Conservation (phyloP, 2,113 vertebrate genomes). For the Stictonetta naevosa region DNA sequence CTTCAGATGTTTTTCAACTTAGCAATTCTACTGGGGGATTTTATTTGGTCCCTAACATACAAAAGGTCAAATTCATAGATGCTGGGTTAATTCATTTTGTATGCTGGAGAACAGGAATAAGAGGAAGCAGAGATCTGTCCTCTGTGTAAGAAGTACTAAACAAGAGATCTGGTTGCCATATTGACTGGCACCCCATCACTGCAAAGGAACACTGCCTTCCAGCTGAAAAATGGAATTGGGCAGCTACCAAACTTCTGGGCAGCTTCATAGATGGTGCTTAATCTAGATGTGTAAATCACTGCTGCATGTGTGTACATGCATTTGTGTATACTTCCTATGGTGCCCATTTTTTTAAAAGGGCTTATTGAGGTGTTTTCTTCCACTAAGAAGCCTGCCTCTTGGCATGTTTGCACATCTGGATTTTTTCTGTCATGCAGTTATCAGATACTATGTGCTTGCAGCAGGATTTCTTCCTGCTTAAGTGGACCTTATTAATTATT, state of each 20-base stretch:
- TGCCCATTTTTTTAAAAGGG: not conserved
- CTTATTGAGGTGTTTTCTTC: not conserved
- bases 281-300: not conserved
- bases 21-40: not conserved
- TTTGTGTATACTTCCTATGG: not conserved
- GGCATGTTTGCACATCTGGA: slow-evolving; percentile 22
- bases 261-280: not conserved
- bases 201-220: not conserved
- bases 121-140: not conserved
- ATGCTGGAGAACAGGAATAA: not conserved
- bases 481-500: not conserved
- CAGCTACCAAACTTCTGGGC: not conserved
- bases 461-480: not conserved
- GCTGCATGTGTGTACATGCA: not conserved
- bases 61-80: not conserved
- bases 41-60: not conserved
- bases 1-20: not conserved
- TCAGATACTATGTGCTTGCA: not conserved
- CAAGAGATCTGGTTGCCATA: not conserved
- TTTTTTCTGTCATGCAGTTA: not conserved
- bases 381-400: not conserved
- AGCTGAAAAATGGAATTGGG: not conserved
- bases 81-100: not conserved
- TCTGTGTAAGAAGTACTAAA: not conserved
- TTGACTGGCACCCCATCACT: not conserved